Base-by-base conservation (phyloP, 2,888 invertebrate species). In the Elegia similella region DNA sequence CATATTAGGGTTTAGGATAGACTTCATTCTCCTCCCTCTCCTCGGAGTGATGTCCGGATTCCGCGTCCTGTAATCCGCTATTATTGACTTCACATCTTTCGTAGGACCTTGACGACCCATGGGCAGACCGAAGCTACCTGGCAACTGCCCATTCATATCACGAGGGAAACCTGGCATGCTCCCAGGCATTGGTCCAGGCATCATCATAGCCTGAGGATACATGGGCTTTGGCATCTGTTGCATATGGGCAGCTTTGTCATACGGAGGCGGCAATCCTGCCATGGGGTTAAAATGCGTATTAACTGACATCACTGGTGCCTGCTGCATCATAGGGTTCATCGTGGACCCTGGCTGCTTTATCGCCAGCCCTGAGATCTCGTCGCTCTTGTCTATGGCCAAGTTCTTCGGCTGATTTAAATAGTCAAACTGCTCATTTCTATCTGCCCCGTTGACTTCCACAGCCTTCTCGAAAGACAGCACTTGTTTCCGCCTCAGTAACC, bases 11-110 rank as follows among this genome's bases (percentile, higher is more conserved):
- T 92, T 92, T 15, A 92, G 62, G 60, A 92, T 82, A 0, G 92
- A 90, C 71, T 94, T 93, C 81, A 94, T 93, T 52, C 95, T 82
- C 29, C 94, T 88, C 5, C 94, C 94, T 66, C 95, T 92, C 65
- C 95, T 84, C 0, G 95, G 95, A 0, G 95, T 94, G 5, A 94
- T 88, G 65, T 96, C 95, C 0, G 96, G 95, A 82, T 96, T 95
- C 64, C 95, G 91, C 63, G 95, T 95, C 64, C 96, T 93, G 73
- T 95, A 95, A 76, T 96, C 96, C 0, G 96, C 96, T 72, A 96
- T 96, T 57, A 96, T 95, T 5, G 96, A 95, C 75, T 95, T 94
- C 0, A 96, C 96, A 77, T 97, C 96, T 59, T 96, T 93, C n/a
- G 95, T 95, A 0, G 95, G 94, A 0, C 96, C 95, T 73, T 96